Evolutionary conservation across 2,797 vertebrate species (phyloP).

Genomic region (Argentina silus): DNA sequence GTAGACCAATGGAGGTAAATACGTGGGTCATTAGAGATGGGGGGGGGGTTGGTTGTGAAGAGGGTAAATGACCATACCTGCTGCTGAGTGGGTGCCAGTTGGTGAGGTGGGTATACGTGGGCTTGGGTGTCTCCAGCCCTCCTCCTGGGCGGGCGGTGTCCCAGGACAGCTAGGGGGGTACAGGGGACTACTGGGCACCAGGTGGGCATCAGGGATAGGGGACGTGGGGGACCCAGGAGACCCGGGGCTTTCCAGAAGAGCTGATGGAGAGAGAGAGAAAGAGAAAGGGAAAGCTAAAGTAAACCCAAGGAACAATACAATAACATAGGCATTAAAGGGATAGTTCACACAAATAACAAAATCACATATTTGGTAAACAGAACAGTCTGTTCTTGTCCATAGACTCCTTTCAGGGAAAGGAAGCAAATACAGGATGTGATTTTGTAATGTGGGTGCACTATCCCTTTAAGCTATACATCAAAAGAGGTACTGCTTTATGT

Average conservation of each 20-base stretch:
- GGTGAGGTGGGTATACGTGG: conserved; percentile 38
- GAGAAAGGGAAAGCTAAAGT: not conserved
- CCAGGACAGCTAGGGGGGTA: conserved; percentile 75
- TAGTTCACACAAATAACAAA: too few species aligned
- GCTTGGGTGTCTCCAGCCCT: conserved; percentile 67
- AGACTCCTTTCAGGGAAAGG: too few species aligned
- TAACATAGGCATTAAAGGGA: too few species aligned
- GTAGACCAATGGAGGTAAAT: too few species aligned
- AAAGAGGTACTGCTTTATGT: too few species aligned
- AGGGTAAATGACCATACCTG: conserved; percentile 53
- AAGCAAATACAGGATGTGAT: too few species aligned
- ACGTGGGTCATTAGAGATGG: too few species aligned
- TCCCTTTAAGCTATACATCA: too few species aligned
- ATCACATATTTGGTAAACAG: too few species aligned
- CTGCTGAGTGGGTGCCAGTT: conserved; percentile 38
- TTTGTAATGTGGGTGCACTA: too few species aligned
- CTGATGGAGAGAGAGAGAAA: conserved; percentile 45
- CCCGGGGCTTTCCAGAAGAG: conserved; percentile 70
- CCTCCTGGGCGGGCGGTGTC: conserved; percentile 72
- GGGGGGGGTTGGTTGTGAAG: too few species aligned
- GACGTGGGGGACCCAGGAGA: conserved; percentile 62
- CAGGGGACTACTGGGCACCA: conserved; percentile 72
- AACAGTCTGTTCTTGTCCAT: too few species aligned
- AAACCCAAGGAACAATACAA: not conserved
- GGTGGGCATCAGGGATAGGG: conserved; percentile 69